Base-by-base conservation (phyloP, 2,888 invertebrate genomes). In the Ornithoptera priamus region DNA sequence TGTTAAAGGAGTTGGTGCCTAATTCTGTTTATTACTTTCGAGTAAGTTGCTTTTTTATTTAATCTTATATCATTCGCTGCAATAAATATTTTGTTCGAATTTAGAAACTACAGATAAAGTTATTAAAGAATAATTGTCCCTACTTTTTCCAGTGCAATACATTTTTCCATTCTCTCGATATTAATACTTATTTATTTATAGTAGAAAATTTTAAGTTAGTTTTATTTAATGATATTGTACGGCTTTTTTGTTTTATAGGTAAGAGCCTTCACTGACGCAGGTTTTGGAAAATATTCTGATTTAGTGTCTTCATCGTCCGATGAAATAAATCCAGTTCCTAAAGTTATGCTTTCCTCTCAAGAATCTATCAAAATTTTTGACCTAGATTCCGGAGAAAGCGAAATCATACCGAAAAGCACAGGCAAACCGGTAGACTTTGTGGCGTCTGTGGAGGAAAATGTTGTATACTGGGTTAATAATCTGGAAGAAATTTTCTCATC, bases 391-490 rank as follows among this genome's bases (percentile, higher is more conserved):
- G 94, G 95, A 46, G 92, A 92, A 7, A 94, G 94, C 64, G 93
- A 93, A 73, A 94, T 92, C 1, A 89, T 95, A 62, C 85, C 95
- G 15, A 93, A 95, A 71, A 95, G 94, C 57, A 94, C 94, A 10
- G 94, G 95, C 10, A 94, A 94, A 69, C 96, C 96, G 0, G 92
- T 95, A 15, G 96, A 96, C 78, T 93, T 97, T 70, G 93, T 94
- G 12, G 94, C 94, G 72, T 91, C 95, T 57, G 94, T 95, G 4
- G 94, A 94, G 75, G 97, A 97, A 79, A 94, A 95, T 69, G 94
- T 95, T 30, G 90, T 97, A 7, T 96, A 96, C 77, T 98, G 97
- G 97, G 94, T 97, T 18, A 97, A 97, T 78, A 95, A 96, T 77
- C 93, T 95, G 81, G 94, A 95, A 72, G 95, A 96, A 82, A 86